Percentiles rank a stretch among this genome's conserved stretches.
Evolutionary conservation across 2,888 invertebrate genomes (phyloP).

Genomic region (Anarsia innoxiella): DNA sequence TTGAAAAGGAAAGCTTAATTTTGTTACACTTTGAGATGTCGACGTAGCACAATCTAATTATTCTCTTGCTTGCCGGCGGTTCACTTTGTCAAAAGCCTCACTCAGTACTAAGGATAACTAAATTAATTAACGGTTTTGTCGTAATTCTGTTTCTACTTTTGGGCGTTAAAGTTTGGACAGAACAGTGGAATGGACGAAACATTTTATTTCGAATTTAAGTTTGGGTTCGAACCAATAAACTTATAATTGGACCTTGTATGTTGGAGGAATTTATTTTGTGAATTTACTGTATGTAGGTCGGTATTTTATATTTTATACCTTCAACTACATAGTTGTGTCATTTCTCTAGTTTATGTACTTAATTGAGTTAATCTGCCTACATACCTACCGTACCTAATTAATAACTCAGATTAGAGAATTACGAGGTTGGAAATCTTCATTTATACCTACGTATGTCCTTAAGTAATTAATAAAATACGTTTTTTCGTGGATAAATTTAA

Average conservation of each 20-base stretch:
- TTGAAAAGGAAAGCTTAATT: slow-evolving; percentile 72
- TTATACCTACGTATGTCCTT: too few species aligned
- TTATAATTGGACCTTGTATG: slow-evolving; percentile 10
- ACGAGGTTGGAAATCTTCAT: too few species aligned
- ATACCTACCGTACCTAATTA: too few species aligned
- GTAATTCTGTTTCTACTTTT: slow-evolving; percentile 12
- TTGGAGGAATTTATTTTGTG: too few species aligned
- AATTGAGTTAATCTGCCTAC: too few species aligned
- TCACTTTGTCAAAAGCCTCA: slow-evolving; percentile 68
- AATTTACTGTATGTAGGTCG: too few species aligned
- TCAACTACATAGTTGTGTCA: too few species aligned
- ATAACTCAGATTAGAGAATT: too few species aligned
- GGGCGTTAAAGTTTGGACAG: slow-evolving; percentile 10
- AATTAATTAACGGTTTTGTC: slow-evolving; percentile 41
- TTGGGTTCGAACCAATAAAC: slow-evolving; percentile 3
- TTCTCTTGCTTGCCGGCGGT: slow-evolving; percentile 46
- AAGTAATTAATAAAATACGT: too few species aligned
- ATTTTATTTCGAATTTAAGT: slow-evolving; percentile 4
- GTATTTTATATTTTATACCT: too few species aligned
- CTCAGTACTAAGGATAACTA: slow-evolving; percentile 34
- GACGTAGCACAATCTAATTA: slow-evolving; percentile 71
- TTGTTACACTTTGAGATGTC: slow-evolving; percentile 73
- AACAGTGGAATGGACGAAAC: slow-evolving; percentile 3
- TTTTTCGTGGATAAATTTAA: too few species aligned
- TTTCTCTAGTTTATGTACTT: too few species aligned